Evolutionary conservation across 2,888 invertebrate genomes (phyloP), one percentile per base, ranked within the genome.

Genomic region (Andrena hattorfiana): DNA sequence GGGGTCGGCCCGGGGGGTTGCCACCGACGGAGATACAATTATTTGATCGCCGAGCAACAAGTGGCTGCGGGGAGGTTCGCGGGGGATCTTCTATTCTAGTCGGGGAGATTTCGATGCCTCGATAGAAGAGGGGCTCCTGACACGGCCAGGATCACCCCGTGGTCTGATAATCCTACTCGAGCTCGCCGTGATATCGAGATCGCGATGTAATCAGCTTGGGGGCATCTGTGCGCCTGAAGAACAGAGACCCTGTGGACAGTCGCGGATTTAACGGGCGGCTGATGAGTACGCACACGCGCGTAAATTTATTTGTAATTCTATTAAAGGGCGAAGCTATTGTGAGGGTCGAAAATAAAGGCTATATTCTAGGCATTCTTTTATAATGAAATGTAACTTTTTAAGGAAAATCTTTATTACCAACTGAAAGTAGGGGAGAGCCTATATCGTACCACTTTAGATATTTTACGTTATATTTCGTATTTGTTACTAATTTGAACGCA

Each of bases 31-130:
- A 87, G 85, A 88, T 88, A 88, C 83, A 84, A 88, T 88, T 89
- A 86, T 88, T 88, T 83, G 87, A 88, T 88, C 85, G 84, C 42
- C 72, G 49, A 77, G 88, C 88, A 89, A 89, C 88, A 89, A 89
- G 88, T 89, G 89, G 89, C 71, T 70, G 7, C 48, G 69, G 77
- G 62, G 73, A 70, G 80, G 74, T 80, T 78, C 60, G 71, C 74
- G 35, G 54, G 74, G 74, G 69, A 87, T 85, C 69, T 60, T 71
- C 79, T 68, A 71, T 78, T 83, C 76, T 42, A 30, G 75, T 73
- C 75, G 28, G 35, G 68, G 87, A 87, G 87, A 87, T 87, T 87
- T 87, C 87, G 82, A 87, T 81, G 87, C 87, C 77, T 80, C 87
- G 87, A 87, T 87, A 85, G 81, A 68, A 84, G 81, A 68, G 48